Conservation (phyloP, 2,113 vertebrate species). For the Etheostoma spectabile region DNA sequence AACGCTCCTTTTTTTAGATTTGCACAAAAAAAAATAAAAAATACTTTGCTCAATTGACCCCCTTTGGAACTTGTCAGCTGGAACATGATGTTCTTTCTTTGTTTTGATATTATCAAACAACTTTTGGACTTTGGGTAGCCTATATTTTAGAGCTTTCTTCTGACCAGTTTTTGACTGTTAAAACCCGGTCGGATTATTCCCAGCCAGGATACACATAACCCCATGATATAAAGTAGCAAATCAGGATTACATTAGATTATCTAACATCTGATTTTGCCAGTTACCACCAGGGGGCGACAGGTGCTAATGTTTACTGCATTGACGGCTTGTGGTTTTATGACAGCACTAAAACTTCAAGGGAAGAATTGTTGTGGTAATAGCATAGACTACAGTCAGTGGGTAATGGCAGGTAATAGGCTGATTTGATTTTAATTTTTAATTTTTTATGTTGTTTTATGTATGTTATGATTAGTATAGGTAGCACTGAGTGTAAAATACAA, state of each 20-base stretch:
- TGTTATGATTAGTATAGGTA: not conserved
- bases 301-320: too few relatives aligned
- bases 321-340: too few relatives aligned
- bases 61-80: not conserved
- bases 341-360: not conserved
- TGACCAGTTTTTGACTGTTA: not conserved
- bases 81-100: slow-evolving; percentile 29
- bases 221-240: slow-evolving; percentile 34
- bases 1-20: not conserved
- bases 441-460: too few relatives aligned
- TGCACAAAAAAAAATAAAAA: not conserved
- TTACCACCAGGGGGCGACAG: slow-evolving; percentile 50
- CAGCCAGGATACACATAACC: slow-evolving; percentile 64
- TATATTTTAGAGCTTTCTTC: not conserved
- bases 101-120: not conserved
- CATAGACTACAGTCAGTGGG: too few relatives aligned
- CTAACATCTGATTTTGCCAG: slow-evolving; percentile 41
- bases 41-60: not conserved
- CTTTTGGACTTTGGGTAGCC: not conserved
- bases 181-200: slow-evolving; percentile 24
- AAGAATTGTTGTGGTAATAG: not conserved
- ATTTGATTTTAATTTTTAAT: too few relatives aligned
- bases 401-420: too few relatives aligned
- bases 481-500: not conserved
- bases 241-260: slow-evolving; percentile 58